phyloP scores from a whole-genome alignment of 2,113 vertebrate species.

The Coregonus clupeaformis region DNA sequence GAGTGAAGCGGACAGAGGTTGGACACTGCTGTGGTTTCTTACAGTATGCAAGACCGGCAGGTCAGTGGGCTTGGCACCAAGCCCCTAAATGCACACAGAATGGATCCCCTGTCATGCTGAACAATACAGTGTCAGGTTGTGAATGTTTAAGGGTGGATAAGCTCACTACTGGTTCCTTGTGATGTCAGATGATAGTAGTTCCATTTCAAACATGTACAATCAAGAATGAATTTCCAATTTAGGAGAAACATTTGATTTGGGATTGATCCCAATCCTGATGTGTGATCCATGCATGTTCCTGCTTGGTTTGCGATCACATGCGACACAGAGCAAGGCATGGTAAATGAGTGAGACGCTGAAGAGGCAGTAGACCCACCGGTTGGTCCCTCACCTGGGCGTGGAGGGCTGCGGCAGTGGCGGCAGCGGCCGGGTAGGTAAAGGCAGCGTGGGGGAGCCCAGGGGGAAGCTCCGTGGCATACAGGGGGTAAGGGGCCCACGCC shows the following conservation, averaged over 20 bases:
- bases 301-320: neutral
- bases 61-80: too few species aligned
- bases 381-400: conserved; percentile 83
- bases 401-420: conserved; percentile 78
- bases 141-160: neutral
- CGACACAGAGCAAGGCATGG: neutral
- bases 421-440: conserved; percentile 81
- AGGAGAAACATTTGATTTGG: too few species aligned
- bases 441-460: conserved; percentile 85
- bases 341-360: neutral
- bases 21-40: conserved; percentile 7
- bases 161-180: neutral
- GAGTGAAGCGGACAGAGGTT: conserved; percentile 33
- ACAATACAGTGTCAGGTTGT: neutral
- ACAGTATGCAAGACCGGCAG: conserved; percentile 9
- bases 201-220: too few species aligned
- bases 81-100: too few species aligned
- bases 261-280: too few species aligned
- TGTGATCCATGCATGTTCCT: too few species aligned
- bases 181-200: neutral
- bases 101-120: neutral
- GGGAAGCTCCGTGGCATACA: conserved; percentile 85
- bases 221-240: too few species aligned
- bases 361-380: conserved; percentile 18
- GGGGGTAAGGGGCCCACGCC: conserved; percentile 84